Conservation (phyloP, 1,140 invertebrate species). For the Lucilia sericata region DNA sequence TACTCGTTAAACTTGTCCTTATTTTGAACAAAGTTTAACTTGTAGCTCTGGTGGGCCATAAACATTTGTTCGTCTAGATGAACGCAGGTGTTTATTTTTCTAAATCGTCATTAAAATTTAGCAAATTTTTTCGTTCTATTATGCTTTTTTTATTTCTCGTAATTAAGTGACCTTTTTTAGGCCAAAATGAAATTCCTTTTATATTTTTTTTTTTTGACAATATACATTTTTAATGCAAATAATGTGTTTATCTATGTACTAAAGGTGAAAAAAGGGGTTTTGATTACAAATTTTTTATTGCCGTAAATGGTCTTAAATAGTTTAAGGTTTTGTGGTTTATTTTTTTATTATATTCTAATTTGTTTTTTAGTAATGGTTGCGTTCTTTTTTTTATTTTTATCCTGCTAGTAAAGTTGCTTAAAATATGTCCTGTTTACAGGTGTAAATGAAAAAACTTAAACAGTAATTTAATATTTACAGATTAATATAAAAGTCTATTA, state of each 20-base stretch:
- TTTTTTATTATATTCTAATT: not conserved
- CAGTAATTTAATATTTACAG: too few species aligned
- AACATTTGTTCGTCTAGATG: not conserved
- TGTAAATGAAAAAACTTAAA: too few species aligned
- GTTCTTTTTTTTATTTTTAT: too few species aligned
- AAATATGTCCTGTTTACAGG: too few species aligned
- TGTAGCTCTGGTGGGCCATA: not conserved
- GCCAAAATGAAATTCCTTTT: not conserved
- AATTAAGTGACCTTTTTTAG: constrained; percentile 23
- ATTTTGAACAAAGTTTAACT: not conserved
- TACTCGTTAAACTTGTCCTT: too few species aligned
- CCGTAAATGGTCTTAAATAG: not conserved
- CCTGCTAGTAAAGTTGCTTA: too few species aligned
- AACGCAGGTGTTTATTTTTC: constrained; percentile 19
- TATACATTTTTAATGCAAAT: not conserved
- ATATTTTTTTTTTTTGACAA: not conserved
- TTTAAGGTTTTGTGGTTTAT: not conserved
- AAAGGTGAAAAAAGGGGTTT: not conserved
- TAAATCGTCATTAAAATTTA: constrained; percentile 24
- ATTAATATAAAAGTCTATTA: too few species aligned
- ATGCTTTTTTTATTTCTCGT: not conserved
- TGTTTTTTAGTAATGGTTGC: too few species aligned
- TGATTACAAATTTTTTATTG: constrained; percentile 1
- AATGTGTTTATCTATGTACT: not conserved
- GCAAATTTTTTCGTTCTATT: not conserved